phyloP scores from a whole-genome alignment of 2,888 invertebrate species.

The Pseudococcus viburni region DNA sequence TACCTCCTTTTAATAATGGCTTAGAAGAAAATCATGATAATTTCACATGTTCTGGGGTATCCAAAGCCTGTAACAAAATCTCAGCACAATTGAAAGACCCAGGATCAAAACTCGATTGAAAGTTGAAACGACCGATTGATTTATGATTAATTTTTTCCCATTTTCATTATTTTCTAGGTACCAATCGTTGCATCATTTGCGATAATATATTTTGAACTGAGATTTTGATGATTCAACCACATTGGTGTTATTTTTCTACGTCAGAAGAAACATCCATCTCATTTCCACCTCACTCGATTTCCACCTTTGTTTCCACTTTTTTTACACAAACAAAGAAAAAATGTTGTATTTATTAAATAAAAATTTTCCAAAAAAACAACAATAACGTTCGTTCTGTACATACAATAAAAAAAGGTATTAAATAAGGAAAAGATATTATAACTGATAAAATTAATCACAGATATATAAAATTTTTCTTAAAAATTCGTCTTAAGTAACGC shows the following conservation, averaged over 20 bases:
- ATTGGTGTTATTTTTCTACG: background rate
- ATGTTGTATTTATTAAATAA: conserved; percentile 13
- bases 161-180: background rate
- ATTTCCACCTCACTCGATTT: background rate
- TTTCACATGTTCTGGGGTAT: too few relatives aligned
- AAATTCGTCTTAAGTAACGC: conserved; percentile 24
- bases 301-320: background rate
- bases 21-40: too few relatives aligned
- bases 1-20: too few relatives aligned
- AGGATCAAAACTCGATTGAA: too few relatives aligned
- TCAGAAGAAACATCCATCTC: background rate
- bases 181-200: conserved; percentile 40
- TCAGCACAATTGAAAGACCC: too few relatives aligned
- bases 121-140: too few relatives aligned
- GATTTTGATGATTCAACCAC: background rate
- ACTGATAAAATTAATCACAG: conserved; percentile 66
- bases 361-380: conserved; percentile 60
- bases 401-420: conserved; percentile 45
- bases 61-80: too few relatives aligned
- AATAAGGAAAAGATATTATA: conserved; percentile 56
- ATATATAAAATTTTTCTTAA: conserved; percentile 58
- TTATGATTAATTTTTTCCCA: background rate
- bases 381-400: conserved; percentile 64
- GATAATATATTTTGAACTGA: conserved; percentile 33
- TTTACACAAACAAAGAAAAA: background rate